Percentiles rank a stretch among this genome's conserved stretches.
Conservation (phyloP, 2,797 vertebrate genomes). For the Erithacus rubecula region DNA sequence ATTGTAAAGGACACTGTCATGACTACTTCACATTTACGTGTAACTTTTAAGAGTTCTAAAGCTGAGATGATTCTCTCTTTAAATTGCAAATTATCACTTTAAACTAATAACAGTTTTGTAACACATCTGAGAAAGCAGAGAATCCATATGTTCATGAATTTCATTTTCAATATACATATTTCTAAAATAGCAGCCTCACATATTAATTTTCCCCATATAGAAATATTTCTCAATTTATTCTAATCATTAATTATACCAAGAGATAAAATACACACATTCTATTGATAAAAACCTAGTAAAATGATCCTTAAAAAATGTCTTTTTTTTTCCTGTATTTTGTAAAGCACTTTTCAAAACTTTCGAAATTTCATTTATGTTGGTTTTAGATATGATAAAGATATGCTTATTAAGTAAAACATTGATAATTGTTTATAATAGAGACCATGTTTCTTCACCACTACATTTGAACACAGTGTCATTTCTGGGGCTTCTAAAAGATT, state of each 20-base stretch:
- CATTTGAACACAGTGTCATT: not conserved
- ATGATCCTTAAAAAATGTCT: rapidly evolving
- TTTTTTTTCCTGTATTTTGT: not conserved
- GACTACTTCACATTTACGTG: not conserved
- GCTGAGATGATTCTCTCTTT: not conserved
- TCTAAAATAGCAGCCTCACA: not conserved
- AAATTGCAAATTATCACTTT: not conserved
- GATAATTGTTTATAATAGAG: not conserved
- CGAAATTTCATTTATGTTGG: not conserved
- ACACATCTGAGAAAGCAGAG: not conserved
- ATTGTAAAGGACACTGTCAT: not conserved
- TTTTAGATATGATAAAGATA: not conserved
- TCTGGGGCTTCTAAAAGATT: not conserved
- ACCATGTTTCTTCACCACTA: not conserved
- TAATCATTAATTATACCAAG: not conserved
- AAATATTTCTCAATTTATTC: not conserved
- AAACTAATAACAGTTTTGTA: not conserved
- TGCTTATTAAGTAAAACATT: not conserved
- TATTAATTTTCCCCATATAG: not conserved
- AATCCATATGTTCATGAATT: not conserved
- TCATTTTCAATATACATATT: not conserved
- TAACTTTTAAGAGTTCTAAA: not conserved
- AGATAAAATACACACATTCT: not conserved
- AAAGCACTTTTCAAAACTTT: not conserved
- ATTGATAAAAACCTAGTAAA: not conserved